Conservation (phyloP, 2,797 vertebrate genomes). For the Chaetodon trifasciatus region DNA sequence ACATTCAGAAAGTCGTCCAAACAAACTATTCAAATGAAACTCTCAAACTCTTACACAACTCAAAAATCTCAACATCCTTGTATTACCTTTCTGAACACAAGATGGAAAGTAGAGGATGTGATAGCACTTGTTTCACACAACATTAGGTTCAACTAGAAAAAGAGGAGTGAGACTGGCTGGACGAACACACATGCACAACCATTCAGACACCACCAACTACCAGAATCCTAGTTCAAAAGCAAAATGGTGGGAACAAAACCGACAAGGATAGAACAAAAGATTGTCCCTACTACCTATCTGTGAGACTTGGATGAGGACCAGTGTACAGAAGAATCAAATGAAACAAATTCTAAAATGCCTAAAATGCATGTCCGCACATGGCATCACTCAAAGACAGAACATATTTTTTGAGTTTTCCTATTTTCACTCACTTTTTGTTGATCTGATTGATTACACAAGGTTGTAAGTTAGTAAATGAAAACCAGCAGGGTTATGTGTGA, state of each 20-base stretch:
- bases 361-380: constrained; percentile 86
- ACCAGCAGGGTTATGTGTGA: constrained; percentile 85
- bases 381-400: constrained; percentile 86
- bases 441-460: constrained; percentile 86
- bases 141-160: constrained; percentile 86
- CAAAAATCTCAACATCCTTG: constrained; percentile 78
- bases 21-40: constrained; percentile 79
- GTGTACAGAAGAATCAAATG: constrained; percentile 90
- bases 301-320: constrained; percentile 89
- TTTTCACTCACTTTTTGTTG: constrained; percentile 84
- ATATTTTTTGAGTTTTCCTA: constrained; percentile 79
- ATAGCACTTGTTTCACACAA: constrained; percentile 82
- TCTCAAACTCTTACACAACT: constrained; percentile 86
- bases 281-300: constrained; percentile 86
- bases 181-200: constrained; percentile 95
- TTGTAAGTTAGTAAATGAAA: constrained; percentile 83
- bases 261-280: constrained; percentile 78
- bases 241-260: constrained; percentile 81
- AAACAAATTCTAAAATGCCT: constrained; percentile 90
- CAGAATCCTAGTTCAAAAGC: constrained; percentile 90
- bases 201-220: constrained; percentile 91
- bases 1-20: constrained; percentile 88
- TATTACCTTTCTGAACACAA: constrained; percentile 85
- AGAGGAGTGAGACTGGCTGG: constrained; percentile 89
- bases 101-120: constrained; percentile 79